These are phyloP conservation scores for Ceratina australensis DNA, from an alignment of 1,140 invertebrate genomes.

Conservation along the genomic window DNA sequence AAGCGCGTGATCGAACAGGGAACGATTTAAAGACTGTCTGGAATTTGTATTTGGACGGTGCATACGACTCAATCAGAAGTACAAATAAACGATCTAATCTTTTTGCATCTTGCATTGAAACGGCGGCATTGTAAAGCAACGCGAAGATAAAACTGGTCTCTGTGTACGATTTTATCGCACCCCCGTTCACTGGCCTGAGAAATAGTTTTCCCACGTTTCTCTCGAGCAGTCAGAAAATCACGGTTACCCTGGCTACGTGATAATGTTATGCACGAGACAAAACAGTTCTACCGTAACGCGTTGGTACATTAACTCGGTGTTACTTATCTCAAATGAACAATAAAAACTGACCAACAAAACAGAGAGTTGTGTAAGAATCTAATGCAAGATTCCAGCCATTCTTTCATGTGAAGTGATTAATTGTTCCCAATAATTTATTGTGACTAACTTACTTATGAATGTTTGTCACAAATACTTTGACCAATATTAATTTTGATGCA, in stretches of 20 bases:
- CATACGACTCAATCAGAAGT: not conserved
- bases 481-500: too few relatives aligned
- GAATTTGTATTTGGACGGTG: not conserved
- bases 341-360: too few relatives aligned
- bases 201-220: constrained; percentile 32
- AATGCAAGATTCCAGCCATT: too few relatives aligned
- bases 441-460: too few relatives aligned
- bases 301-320: not conserved
- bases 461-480: too few relatives aligned
- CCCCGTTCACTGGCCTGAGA: not conserved
- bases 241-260: not conserved
- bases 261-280: not conserved
- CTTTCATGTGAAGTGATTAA: too few relatives aligned
- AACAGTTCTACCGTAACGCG: constrained; percentile 21
- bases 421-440: too few relatives aligned
- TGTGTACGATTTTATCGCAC: constrained; percentile 17
- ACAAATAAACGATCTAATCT: not conserved
- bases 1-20: not conserved
- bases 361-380: too few relatives aligned
- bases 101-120: not conserved
- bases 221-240: constrained; percentile 22
- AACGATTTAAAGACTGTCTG: not conserved
- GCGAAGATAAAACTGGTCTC: not conserved
- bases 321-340: not conserved
- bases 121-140: not conserved